Evolutionary conservation across 1,140 invertebrate genomes (phyloP), one percentile per base, ranked within the genome.

Genomic region (Drosophila biarmipes): DNA sequence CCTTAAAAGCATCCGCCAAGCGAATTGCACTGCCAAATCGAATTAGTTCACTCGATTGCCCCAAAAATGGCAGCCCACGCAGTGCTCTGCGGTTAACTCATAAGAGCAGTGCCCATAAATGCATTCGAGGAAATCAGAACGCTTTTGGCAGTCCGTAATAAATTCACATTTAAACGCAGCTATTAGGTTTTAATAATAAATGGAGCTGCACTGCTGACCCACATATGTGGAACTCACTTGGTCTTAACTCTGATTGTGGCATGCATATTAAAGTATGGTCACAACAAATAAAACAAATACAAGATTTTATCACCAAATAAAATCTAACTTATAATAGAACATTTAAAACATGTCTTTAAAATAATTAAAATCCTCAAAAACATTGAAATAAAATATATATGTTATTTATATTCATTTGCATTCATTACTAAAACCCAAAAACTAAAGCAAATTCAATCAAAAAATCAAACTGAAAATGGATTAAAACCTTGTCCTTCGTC

Each of bases 31-130:
- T 56, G 57, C 43, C 35, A 80, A 73, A 84, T 76, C 45, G 51
- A 61, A 64, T 80, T 80, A 80, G 64, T 66, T 42, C 58, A 57
- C 38, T 27, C 31, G 37, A 46, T 40, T 42, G 42, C 27, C 55
- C 80, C 74, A 61, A 85, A 81, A 86, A 80, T 59, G 80, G 80
- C 38, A 77, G 29, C 71, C 71, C 67, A 73, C 71, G 57, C 69
- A 63, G 58, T 17, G 59, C 19, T 27, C 35, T 21, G 27, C 38
- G 31, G 29, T 14, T 31, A 62, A 12, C 35, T 24, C 38, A 24
- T 24, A 24, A 24, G 24, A 4, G 1, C 24, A 15, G 21, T 52
- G 46, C 42, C 59, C 58, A 52, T 64, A 68, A 64, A 21, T 21
- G 45, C 29, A 11, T 19, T 43, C 8, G 15, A 21, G 27, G 37